phyloP scores from a whole-genome alignment of 2,113 vertebrate species.

The Dolichallabes microphthalmus region DNA sequence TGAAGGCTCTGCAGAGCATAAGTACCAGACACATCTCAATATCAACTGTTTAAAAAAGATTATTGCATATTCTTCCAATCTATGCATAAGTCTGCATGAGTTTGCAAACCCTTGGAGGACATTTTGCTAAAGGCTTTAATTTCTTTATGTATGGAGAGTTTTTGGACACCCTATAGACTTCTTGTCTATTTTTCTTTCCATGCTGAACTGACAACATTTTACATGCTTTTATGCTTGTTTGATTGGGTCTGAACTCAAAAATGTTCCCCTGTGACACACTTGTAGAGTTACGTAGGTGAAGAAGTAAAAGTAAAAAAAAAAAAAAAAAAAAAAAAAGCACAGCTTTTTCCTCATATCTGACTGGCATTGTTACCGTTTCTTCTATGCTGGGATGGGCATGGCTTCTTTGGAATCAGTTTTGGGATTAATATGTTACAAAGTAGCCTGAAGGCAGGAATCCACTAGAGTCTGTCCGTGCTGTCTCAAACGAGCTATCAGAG shows the following conservation, averaged over 20 bases:
- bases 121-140: too few species aligned
- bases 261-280: constrained; percentile 1
- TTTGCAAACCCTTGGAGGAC: too few species aligned
- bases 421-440: constrained; percentile 24
- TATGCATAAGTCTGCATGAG: too few species aligned
- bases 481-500: constrained; percentile 28
- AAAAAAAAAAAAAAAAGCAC: constrained; percentile 10
- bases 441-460: constrained; percentile 14
- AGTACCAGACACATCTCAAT: too few species aligned
- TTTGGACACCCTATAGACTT: background rate
- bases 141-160: too few species aligned
- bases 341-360: background rate
- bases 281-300: background rate
- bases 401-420: background rate
- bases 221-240: background rate
- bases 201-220: background rate
- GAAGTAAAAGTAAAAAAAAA: background rate
- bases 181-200: background rate
- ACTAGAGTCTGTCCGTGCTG: background rate
- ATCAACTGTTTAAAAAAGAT: too few species aligned
- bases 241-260: background rate
- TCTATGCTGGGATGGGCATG: background rate
- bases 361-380: background rate
- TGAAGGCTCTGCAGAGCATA: too few species aligned
- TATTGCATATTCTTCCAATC: too few species aligned